Percentiles rank a stretch among this genome's conserved stretches.
phyloP scores from a whole-genome alignment of 2,113 vertebrate species.

The Oxyura jamaicensis region DNA sequence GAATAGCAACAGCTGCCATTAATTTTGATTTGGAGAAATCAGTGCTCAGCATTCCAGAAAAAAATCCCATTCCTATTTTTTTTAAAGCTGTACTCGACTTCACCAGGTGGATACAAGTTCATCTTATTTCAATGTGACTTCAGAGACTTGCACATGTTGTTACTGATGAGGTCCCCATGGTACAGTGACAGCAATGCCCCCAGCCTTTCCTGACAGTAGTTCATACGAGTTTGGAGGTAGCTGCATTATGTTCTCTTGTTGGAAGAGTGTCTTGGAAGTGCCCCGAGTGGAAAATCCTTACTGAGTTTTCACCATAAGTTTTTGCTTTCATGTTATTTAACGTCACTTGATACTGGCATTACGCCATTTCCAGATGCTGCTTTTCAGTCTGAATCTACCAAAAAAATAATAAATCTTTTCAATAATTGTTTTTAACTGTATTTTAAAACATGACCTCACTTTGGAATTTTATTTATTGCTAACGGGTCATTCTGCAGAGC shows the following conservation, averaged over 20 bases:
- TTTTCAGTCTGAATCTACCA: neutral
- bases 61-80: neutral
- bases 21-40: neutral
- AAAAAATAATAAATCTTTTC: neutral
- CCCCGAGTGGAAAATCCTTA: neutral
- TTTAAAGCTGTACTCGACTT: neutral
- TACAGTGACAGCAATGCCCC: neutral
- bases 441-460: neutral
- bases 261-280: neutral
- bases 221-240: neutral
- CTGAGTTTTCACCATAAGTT: neutral
- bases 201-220: neutral
- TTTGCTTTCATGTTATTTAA: neutral
- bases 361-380: neutral
- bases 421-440: neutral
- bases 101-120: neutral
- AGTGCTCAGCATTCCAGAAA: neutral
- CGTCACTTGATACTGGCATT: neutral
- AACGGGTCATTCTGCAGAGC: neutral
- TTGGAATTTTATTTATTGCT: neutral
- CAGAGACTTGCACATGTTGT: fast-evolving
- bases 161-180: neutral
- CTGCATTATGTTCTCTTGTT: neutral
- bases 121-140: neutral
- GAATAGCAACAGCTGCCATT: neutral